phyloP scores from a whole-genome alignment of 1,140 invertebrate species.

The Ladona fulva region DNA sequence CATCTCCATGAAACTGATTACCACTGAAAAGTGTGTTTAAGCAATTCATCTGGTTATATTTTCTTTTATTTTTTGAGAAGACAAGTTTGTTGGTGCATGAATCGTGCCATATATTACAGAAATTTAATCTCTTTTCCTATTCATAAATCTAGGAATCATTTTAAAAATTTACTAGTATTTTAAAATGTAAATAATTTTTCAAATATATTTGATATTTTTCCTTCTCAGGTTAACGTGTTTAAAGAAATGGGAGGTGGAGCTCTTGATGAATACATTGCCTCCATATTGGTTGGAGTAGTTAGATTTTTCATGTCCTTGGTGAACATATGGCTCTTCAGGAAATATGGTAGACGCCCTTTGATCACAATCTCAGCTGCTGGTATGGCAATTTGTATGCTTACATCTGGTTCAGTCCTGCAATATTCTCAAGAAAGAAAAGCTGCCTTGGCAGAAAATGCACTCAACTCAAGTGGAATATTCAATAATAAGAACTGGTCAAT shows the following conservation, averaged over 20 bases:
- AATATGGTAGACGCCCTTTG: conserved; percentile 40
- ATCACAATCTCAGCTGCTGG: conserved; percentile 41
- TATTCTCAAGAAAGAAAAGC: not conserved
- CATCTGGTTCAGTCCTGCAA: conserved; percentile 34
- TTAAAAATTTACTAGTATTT: too few relatives aligned
- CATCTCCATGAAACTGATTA: too few relatives aligned
- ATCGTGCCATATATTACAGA: too few relatives aligned
- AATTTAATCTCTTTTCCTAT: too few relatives aligned
- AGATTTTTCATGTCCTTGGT: conserved; percentile 50
- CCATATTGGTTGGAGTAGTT: conserved; percentile 52
- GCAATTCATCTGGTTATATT: too few relatives aligned
- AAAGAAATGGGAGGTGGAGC: not conserved
- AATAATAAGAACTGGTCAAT: not conserved
- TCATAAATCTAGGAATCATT: too few relatives aligned
- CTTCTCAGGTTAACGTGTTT: not conserved
- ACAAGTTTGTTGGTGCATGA: too few relatives aligned
- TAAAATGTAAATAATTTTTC: too few relatives aligned
- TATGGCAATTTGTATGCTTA: conserved; percentile 42
- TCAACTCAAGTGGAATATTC: not conserved
- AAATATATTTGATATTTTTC: too few relatives aligned
- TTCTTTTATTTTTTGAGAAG: too few relatives aligned
- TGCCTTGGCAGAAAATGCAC: not conserved
- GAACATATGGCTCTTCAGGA: conserved; percentile 42
- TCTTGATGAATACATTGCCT: conserved; percentile 34
- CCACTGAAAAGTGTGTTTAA: too few relatives aligned